Conservation (phyloP, 2,113 vertebrate species). For the Helogale parvula region DNA sequence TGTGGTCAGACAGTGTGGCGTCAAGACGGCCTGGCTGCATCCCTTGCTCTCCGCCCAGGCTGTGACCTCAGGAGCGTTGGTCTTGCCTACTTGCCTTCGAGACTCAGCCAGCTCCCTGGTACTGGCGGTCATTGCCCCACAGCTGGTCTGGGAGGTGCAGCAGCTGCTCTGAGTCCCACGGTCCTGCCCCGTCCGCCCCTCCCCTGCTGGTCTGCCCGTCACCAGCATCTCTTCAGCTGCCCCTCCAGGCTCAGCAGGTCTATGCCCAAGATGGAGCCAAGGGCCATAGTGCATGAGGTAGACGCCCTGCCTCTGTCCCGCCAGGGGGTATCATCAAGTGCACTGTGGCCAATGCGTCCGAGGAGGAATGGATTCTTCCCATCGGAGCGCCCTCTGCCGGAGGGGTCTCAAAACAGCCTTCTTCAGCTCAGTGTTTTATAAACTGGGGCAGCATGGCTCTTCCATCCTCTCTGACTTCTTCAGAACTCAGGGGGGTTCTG, state of each 20-base stretch:
- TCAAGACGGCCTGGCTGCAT: neutral
- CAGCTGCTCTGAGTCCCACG: rapidly evolving
- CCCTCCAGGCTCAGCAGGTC: neutral
- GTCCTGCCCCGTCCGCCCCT: neutral
- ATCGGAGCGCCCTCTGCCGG: neutral
- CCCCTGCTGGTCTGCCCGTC: too few relatives aligned
- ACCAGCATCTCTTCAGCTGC: neutral
- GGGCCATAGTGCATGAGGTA: neutral
- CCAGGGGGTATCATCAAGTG: neutral
- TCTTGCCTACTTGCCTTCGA: neutral
- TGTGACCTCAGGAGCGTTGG: neutral
- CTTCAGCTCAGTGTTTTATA: neutral
- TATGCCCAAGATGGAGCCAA: neutral
- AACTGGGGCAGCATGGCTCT: neutral
- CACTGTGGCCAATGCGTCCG: neutral
- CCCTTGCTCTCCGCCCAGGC: neutral
- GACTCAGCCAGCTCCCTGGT: neutral
- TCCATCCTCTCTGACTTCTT: neutral
- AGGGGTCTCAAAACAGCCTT: neutral
- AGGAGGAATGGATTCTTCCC: neutral
- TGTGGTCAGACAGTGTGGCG: neutral
- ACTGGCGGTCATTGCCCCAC: neutral
- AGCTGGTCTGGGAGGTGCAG: neutral
- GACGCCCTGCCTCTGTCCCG: neutral
- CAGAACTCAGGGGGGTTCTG: neutral